Evolutionary conservation across 2,113 vertebrate species (phyloP).

Genomic region (Pedetes capensis): DNA sequence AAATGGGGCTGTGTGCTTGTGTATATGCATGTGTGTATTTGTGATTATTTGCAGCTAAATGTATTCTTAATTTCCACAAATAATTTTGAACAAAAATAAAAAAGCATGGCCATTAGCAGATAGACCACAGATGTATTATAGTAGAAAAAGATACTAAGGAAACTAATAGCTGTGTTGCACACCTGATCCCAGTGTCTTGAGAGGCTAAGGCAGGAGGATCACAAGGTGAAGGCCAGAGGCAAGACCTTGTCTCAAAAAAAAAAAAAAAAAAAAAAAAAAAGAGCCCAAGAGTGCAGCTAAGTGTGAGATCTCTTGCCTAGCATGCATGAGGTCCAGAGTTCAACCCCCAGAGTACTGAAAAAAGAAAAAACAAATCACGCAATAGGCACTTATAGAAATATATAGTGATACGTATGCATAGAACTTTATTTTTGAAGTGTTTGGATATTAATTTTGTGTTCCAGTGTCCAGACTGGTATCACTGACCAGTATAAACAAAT

Average conservation of each 20-base stretch:
- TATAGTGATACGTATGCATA: not conserved
- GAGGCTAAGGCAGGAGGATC: no score
- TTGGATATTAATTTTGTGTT: not conserved
- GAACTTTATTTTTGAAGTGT: not conserved
- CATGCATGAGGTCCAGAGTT: no score
- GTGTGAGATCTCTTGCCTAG: no score
- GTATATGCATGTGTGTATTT: not conserved
- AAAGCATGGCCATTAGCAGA: not conserved
- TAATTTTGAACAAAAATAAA: not conserved
- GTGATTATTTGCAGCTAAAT: not conserved
- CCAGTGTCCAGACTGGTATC: not conserved
- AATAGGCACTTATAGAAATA: not conserved
- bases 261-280: no score
- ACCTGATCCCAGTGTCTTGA: no score
- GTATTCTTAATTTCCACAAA: not conserved
- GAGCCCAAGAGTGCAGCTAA: no score
- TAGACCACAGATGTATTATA: not conserved
- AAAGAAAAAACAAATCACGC: not conserved
- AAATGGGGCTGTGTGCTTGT: not conserved
- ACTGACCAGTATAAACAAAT: not conserved
- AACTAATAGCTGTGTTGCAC: no score
- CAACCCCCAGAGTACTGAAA: no score
- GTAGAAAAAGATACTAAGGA: not conserved
- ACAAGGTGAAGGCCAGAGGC: no score
- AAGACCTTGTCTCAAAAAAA: no score